Conservation (phyloP, 2,888 invertebrate species). For the Merodon equestris region DNA sequence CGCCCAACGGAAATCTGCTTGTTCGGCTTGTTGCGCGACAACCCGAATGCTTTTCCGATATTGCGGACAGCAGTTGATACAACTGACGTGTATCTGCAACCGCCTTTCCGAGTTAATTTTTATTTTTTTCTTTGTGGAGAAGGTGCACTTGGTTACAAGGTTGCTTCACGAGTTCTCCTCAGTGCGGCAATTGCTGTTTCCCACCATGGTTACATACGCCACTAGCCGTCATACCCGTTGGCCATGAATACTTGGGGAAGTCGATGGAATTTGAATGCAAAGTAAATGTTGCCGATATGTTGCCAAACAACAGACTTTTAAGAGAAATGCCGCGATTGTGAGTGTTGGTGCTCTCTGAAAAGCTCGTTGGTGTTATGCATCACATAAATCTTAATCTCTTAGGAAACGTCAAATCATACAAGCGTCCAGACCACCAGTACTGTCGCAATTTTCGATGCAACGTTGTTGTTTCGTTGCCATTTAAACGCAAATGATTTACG, state of each 20-base stretch:
- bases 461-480: conserved; percentile 27
- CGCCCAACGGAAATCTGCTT: conserved; percentile 18
- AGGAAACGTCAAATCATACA: conserved; percentile 19
- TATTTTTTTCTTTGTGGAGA: too few relatives aligned
- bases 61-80: too few relatives aligned
- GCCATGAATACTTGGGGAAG: conserved; percentile 26
- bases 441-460: conserved; percentile 53
- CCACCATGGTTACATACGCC: conserved; percentile 21
- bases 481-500: conserved; percentile 44
- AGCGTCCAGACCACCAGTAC: not conserved
- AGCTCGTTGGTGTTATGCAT: not conserved
- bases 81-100: too few relatives aligned
- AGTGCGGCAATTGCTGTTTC: conserved; percentile 4
- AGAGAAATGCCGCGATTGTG: not conserved
- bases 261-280: not conserved
- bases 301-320: conserved; percentile 10
- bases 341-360: not conserved
- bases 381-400: conserved; percentile 32
- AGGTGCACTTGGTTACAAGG: conserved; percentile 38
- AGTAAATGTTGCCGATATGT: conserved; percentile 31
- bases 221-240: conserved; percentile 4
- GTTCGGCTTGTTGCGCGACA: conserved; percentile 28
- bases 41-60: too few relatives aligned
- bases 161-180: conserved; percentile 46
- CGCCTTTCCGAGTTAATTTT: too few relatives aligned